phyloP scores from a whole-genome alignment of 2,113 vertebrate species.

The Hirundichthys speculiger region DNA sequence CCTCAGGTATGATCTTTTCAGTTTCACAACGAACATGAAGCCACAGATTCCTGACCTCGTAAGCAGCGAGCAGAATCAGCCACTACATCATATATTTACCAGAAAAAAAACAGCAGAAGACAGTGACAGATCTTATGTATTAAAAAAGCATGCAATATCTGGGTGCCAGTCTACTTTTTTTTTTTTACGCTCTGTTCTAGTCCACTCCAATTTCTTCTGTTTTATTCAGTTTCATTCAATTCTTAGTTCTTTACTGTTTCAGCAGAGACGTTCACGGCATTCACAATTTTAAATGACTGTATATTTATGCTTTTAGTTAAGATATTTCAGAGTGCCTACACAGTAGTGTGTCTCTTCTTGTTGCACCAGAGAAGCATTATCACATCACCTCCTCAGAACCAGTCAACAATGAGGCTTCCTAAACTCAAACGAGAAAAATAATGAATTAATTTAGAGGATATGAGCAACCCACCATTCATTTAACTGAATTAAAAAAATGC shows the following conservation, averaged over 20 bases:
- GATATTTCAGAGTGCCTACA: no score
- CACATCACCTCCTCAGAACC: no score
- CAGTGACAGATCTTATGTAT: conserved; percentile 23
- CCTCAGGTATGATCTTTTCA: conserved; percentile 79
- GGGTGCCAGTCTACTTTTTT: background rate
- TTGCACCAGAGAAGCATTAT: no score
- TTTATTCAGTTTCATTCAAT: background rate
- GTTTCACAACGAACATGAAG: conserved; percentile 73
- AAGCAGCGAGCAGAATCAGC: conserved; percentile 51
- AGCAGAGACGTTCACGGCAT: background rate
- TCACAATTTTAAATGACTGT: no score
- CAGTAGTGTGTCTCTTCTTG: no score
- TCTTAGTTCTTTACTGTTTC: background rate
- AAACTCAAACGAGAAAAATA: no score
- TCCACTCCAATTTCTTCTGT: background rate
- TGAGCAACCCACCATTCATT: no score
- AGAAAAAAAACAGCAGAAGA: conserved; percentile 23
- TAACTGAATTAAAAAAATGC: no score
- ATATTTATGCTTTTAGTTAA: no score
- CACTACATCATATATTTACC: conserved; percentile 26
- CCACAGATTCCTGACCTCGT: conserved; percentile 60
- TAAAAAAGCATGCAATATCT: conserved; percentile 13
- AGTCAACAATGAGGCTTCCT: no score
- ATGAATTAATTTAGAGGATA: no score
- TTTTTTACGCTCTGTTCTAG: background rate